Percentiles rank a stretch among this genome's conserved stretches.
These are phyloP conservation scores for Coregonus sp. DNA, from an alignment of 2,797 vertebrate genomes.

Conservation along the genomic window DNA sequence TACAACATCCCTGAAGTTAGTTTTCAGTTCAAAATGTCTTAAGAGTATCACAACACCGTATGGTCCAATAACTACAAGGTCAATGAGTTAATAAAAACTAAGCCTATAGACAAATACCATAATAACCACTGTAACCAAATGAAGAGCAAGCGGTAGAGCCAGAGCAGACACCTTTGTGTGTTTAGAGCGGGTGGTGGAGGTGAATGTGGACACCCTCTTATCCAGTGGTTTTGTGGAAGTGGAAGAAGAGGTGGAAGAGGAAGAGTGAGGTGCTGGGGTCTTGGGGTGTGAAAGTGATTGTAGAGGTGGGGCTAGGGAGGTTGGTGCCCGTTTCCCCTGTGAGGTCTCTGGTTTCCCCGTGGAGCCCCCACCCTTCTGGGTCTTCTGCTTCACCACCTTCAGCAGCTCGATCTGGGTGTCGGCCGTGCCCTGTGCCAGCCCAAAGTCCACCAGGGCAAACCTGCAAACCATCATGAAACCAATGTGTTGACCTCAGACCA, in stretches of 20 bases:
- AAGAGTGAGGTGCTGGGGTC: conserved; percentile 55
- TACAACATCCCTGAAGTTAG: not conserved
- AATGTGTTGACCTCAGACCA: not conserved
- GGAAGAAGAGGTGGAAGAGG: conserved; percentile 53
- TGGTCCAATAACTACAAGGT: not conserved
- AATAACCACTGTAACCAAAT: not conserved
- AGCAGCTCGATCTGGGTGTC: conserved; percentile 92
- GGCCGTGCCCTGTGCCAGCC: conserved; percentile 92
- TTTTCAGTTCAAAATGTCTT: not conserved
- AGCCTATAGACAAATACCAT: not conserved
- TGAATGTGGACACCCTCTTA: conserved; percentile 75
- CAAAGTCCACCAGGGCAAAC: conserved; percentile 96
- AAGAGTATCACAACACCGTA: not conserved
- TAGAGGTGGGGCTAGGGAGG: conserved; percentile 29
- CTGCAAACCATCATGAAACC: conserved; percentile 60
- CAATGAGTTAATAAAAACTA: not conserved
- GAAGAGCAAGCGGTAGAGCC: conserved; percentile 27
- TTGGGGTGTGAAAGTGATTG: conserved; percentile 48
- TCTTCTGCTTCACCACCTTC: conserved; percentile 82
- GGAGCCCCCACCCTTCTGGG: conserved; percentile 80
- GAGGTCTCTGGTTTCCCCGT: conserved; percentile 69
- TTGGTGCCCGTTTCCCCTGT: conserved; percentile 68
- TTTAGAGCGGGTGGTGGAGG: conserved; percentile 77
- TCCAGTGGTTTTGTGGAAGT: conserved; percentile 69
- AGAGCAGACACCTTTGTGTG: conserved; percentile 82